These are phyloP conservation scores for Thymallus thymallus DNA, from an alignment of 2,113 vertebrate genomes.

Conservation along the genomic window DNA sequence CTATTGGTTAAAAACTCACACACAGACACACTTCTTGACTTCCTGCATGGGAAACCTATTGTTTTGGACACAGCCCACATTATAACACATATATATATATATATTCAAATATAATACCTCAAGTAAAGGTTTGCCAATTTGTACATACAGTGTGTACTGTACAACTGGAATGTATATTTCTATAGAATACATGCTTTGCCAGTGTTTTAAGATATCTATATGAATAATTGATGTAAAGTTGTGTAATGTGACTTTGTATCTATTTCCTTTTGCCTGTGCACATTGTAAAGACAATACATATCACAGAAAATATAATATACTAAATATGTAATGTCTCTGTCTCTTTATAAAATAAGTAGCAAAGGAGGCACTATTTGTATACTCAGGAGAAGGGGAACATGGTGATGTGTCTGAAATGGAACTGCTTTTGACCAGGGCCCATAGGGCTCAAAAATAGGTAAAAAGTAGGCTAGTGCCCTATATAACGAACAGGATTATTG, in stretches of 20 bases:
- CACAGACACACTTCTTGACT: slow-evolving; percentile 41
- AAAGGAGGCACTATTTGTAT: neutral
- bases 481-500: no score
- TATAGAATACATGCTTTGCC: neutral
- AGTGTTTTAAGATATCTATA: slow-evolving; percentile 25
- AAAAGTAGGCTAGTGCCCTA: no score
- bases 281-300: slow-evolving; percentile 35
- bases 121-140: neutral
- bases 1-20: slow-evolving; percentile 8
- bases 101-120: neutral
- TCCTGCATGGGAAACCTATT: slow-evolving; percentile 20
- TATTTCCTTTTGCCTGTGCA: slow-evolving; percentile 38
- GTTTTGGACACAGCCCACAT: slow-evolving; percentile 15
- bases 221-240: slow-evolving; percentile 57
- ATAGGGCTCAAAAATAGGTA: no score
- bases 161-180: neutral
- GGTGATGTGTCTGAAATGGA: neutral
- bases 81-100: no score
- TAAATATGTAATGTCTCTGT: neutral
- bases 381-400: neutral
- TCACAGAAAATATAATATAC: slow-evolving; percentile 8
- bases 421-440: no score
- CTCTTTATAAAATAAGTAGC: neutral
- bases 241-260: slow-evolving; percentile 18
- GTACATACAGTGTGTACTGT: neutral